These are phyloP conservation scores for Psettodes erumei DNA, from an alignment of 2,113 vertebrate species.

Conservation along the genomic window DNA sequence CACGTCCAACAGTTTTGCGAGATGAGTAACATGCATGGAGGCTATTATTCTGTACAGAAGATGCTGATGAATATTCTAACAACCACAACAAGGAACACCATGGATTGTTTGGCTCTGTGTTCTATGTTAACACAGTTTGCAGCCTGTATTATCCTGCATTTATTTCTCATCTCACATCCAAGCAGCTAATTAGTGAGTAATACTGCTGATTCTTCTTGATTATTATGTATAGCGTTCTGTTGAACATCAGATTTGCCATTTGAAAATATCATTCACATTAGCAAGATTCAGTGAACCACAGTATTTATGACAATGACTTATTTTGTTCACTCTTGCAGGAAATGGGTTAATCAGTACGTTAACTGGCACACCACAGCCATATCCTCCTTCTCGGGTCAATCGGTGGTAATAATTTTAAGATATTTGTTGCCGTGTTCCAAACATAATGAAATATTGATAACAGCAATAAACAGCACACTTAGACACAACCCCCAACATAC, in stretches of 20 bases:
- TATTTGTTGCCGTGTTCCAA: slow-evolving; percentile 16
- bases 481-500: background rate
- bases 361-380: background rate
- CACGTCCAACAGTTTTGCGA: slow-evolving; percentile 52
- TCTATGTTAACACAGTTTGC: slow-evolving; percentile 70
- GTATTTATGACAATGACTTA: slow-evolving; percentile 41
- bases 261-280: slow-evolving; percentile 30
- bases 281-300: slow-evolving; percentile 19
- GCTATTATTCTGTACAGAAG: slow-evolving; percentile 70
- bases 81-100: slow-evolving; percentile 65
- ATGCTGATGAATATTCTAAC: slow-evolving; percentile 77
- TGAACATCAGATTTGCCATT: slow-evolving; percentile 22
- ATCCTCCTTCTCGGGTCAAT: slow-evolving; percentile 43
- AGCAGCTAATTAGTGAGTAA: slow-evolving; percentile 69
- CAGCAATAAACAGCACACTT: slow-evolving; percentile 5
- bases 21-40: slow-evolving; percentile 68
- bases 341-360: slow-evolving; percentile 46
- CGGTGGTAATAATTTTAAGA: slow-evolving; percentile 28
- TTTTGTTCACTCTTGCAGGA: slow-evolving; percentile 21
- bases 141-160: slow-evolving; percentile 66
- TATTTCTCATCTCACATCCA: slow-evolving; percentile 65
- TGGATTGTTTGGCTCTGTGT: slow-evolving; percentile 54
- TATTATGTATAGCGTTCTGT: slow-evolving; percentile 46
- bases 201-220: slow-evolving; percentile 51
- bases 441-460: slow-evolving; percentile 23